Base-by-base conservation (phyloP, 92 coral and sea anemone species). In the Epizoanthus ramosus region DNA sequence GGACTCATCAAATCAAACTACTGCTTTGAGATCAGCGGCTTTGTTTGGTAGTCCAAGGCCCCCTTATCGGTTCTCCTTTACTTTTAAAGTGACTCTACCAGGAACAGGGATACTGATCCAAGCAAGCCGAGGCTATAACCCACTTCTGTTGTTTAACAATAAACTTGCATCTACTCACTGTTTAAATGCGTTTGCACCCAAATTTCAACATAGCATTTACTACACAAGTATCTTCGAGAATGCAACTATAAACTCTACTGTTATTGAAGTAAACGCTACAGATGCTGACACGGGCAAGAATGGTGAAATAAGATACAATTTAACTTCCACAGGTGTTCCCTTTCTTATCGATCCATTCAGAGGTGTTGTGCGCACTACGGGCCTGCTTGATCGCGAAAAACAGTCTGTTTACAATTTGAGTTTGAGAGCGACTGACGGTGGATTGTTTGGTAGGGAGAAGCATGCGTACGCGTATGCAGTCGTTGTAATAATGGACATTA, bases 181-280 rank as follows among this genome's bases (percentile, higher is more conserved):
- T 57, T 43, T 0, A 4, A 88, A 88, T 74, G 87, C 70, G 60
- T 88, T 84, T 67, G 63, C 82, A 21, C 91, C 91, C 22, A 47
- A 58, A 57, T 88, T 88, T 79, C 85, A 84, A 23, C 60, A 71
- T 18, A 39, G 57, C 8, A 57, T 72, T 31, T 84, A 88, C 45
- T 53, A 71, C 37, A 83, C 83, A 19, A 53, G 43, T 10, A 56
- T 88, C 73, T 79, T 64, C 2, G 91, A 88, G 65, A 84, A 88
- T 50, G 83, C 88, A 52, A 79, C 91, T 18, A 43, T 71, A 37
- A 88, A 88, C 45, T 24, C 85, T 10, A 59, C 74, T 19, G 71
- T 88, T 21, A 35, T 84, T 25, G 41, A 61, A 35, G 91, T 88
- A 8, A 88, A 88, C 33, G 91, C 91, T n/a, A 88, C 91, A 8